These are phyloP conservation scores for Cephalopholis sonnerati DNA, from an alignment of 2,113 vertebrate species.

Conservation along the genomic window DNA sequence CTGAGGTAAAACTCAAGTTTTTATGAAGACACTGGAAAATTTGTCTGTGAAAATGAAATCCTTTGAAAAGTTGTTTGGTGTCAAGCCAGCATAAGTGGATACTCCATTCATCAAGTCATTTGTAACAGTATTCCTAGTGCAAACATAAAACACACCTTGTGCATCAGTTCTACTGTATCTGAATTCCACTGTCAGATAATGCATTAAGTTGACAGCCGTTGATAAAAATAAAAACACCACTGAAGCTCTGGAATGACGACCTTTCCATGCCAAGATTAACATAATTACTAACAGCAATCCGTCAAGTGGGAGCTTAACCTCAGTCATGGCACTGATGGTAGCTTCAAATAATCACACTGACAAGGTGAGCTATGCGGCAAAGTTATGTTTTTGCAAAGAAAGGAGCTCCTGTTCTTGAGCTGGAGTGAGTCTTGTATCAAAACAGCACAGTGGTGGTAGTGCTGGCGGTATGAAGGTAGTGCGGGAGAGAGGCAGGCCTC, in stretches of 20 bases:
- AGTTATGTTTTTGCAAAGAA: constrained; percentile 24
- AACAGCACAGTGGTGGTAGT: constrained; percentile 10
- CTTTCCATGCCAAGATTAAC: constrained; percentile 67
- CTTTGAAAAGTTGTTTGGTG: no score
- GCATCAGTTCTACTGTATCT: constrained; percentile 19
- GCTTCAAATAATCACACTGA: constrained; percentile 43
- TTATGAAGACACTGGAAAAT: no score
- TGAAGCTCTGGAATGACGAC: constrained; percentile 50
- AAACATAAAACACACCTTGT: constrained; percentile 27
- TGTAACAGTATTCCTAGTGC: not conserved
- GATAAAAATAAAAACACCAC: constrained; percentile 44
- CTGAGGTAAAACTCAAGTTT: no score
- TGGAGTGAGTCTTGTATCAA: constrained; percentile 19
- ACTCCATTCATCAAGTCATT: constrained; percentile 25
- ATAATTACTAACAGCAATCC: constrained; percentile 65
- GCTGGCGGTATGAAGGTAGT: constrained; percentile 27
- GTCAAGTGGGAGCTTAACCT: constrained; percentile 58
- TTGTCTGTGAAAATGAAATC: no score
- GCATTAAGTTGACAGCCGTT: constrained; percentile 54
- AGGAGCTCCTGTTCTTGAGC: constrained; percentile 24
- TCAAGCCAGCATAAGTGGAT: not conserved
- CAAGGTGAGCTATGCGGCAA: constrained; percentile 17
- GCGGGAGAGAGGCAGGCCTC: constrained; percentile 44
- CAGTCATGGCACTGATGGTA: constrained; percentile 18
- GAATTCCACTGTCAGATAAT: constrained; percentile 39